phyloP scores from a whole-genome alignment of 2,113 vertebrate genomes.

The Dissostichus mawsoni region DNA sequence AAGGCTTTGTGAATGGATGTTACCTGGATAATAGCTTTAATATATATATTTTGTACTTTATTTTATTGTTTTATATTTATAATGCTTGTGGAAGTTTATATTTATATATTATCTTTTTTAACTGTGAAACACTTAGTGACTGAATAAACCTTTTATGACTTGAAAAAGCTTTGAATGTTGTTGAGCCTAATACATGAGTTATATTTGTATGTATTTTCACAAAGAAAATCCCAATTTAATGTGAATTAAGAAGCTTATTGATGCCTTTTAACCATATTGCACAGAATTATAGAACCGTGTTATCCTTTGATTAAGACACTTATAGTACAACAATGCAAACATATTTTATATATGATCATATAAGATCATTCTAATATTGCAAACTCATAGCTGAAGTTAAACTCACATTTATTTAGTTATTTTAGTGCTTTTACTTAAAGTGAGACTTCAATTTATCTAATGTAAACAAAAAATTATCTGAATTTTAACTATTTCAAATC shows the following conservation, averaged over 20 bases:
- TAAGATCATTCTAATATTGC: background rate
- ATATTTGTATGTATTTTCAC: background rate
- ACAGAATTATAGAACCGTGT: too few species aligned
- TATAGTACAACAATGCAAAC: background rate
- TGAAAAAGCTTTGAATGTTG: slow-evolving; percentile 25
- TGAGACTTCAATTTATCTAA: too few species aligned
- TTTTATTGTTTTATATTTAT: slow-evolving; percentile 31
- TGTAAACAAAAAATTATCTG: too few species aligned
- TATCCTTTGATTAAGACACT: too few species aligned
- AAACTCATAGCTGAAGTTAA: background rate
- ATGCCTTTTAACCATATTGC: too few species aligned
- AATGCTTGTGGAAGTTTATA: slow-evolving; percentile 41
- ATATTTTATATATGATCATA: background rate
- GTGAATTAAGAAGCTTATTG: background rate
- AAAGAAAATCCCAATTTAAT: background rate
- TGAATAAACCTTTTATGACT: slow-evolving; percentile 71
- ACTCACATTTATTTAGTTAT: background rate
- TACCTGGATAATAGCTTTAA: slow-evolving; percentile 15
- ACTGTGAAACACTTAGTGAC: slow-evolving; percentile 76
- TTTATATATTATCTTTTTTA: slow-evolving; percentile 45
- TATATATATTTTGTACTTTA: slow-evolving; percentile 18
- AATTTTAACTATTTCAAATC: background rate
- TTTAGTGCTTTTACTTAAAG: background rate
- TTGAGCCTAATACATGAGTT: slow-evolving; percentile 1
- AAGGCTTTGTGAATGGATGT: slow-evolving; percentile 36